Evolutionary conservation across 2,888 invertebrate genomes (phyloP).

Genomic region (Lithophane semibrunnea): DNA sequence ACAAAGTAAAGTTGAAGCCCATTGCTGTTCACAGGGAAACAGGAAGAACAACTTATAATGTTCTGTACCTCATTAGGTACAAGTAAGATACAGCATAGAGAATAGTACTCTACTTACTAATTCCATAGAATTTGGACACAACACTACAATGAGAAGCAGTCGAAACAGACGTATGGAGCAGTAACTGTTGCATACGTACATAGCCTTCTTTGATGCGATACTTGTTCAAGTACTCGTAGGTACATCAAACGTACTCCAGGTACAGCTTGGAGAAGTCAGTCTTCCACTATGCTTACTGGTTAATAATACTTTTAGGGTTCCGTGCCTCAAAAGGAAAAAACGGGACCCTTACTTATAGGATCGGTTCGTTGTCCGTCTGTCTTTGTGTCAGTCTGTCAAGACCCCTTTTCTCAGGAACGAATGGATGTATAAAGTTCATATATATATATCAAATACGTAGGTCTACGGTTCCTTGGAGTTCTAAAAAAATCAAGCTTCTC

Average conservation of each 20-base stretch:
- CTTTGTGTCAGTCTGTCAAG: background rate
- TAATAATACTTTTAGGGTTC: background rate
- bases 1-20: too few species aligned
- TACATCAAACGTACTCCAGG: background rate
- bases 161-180: background rate
- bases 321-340: background rate
- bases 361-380: background rate
- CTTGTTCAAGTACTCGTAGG: background rate
- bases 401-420: too few species aligned
- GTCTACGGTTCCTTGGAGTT: too few species aligned
- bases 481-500: too few species aligned
- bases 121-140: constrained; percentile 2
- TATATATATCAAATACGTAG: too few species aligned
- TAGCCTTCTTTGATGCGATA: background rate
- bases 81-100: background rate
- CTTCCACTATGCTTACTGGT: background rate
- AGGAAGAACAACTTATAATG: background rate
- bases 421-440: too few species aligned
- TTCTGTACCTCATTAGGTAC: background rate
- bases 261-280: background rate
- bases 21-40: constrained; percentile 9
- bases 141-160: background rate
- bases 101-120: background rate
- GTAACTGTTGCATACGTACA: background rate
- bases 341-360: background rate